Percentiles rank a stretch among this genome's conserved stretches.
These are phyloP conservation scores for Acanthaster planci DNA, from an alignment of 35 echinoderm and acorn worm genomes.

Conservation along the genomic window DNA sequence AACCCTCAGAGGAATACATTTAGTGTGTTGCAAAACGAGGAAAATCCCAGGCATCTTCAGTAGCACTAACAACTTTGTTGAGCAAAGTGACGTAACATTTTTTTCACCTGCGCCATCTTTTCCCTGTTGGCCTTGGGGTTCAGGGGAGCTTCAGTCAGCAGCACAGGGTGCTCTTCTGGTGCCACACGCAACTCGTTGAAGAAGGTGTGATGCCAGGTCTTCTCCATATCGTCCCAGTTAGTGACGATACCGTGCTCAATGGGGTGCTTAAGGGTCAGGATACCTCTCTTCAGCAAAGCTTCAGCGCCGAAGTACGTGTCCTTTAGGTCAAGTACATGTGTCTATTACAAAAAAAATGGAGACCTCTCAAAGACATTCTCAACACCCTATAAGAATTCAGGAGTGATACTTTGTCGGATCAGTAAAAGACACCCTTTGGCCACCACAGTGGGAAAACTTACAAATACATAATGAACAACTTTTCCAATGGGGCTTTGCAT, in stretches of 20 bases:
- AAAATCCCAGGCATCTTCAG: too few relatives aligned
- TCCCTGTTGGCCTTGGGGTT: constrained; percentile 83
- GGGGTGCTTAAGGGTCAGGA: constrained; percentile 76
- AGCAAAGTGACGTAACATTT: neutral
- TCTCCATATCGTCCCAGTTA: constrained; percentile 97
- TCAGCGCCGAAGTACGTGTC: constrained; percentile 79
- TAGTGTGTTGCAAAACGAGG: too few relatives aligned
- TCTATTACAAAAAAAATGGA: neutral
- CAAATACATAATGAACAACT: too few relatives aligned
- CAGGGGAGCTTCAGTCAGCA: constrained; percentile 68
- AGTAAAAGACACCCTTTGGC: neutral
- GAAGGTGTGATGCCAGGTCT: constrained; percentile 95
- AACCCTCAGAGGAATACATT: too few relatives aligned
- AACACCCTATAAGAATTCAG: neutral
- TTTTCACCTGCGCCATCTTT: constrained; percentile 79
- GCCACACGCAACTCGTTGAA: constrained; percentile 85
- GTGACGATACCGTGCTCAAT: constrained; percentile 87
- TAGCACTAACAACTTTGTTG: too few relatives aligned
- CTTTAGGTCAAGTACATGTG: constrained; percentile 58
- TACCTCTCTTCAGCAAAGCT: constrained; percentile 81
- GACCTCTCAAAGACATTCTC: neutral
- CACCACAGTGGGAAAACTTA: neutral
- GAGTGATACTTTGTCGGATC: neutral
- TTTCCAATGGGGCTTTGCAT: too few relatives aligned
- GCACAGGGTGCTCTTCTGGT: constrained; percentile 71